Evolutionary conservation across 2,113 vertebrate genomes (phyloP).

Genomic region (Diadophis punctatus): DNA sequence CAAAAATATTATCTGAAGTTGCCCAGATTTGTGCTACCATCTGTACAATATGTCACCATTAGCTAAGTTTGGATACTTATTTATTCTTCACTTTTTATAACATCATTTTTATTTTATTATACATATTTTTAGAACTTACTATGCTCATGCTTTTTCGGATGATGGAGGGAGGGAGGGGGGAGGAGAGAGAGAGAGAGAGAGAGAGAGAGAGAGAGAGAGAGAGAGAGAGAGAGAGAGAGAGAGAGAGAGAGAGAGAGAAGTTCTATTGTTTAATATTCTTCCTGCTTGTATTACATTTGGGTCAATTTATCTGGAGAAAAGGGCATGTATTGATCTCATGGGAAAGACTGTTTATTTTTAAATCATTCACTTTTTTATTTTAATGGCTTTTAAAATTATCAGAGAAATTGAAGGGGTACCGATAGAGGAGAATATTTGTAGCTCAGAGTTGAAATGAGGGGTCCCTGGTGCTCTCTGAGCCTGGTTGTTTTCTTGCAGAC

Average conservation of each 20-base stretch:
- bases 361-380: background rate
- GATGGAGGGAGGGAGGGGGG: fast-evolving
- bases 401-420: background rate
- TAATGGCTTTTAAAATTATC: background rate
- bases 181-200: fast-evolving
- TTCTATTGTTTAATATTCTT: background rate
- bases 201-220: fast-evolving
- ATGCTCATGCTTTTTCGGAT: background rate
- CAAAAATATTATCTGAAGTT: background rate
- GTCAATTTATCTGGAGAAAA: background rate
- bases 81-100: background rate
- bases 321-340: background rate
- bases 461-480: background rate
- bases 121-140: background rate
- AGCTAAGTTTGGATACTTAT: background rate
- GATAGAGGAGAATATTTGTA: background rate
- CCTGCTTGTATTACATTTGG: background rate
- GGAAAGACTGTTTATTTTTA: background rate
- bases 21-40: background rate
- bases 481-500: background rate
- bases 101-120: background rate
- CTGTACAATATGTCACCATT: background rate
- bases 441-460: background rate
- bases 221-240: fast-evolving
- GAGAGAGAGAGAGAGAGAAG: fast-evolving